These are phyloP conservation scores for Dryobates pubescens DNA, from an alignment of 2,797 vertebrate species.

Conservation along the genomic window DNA sequence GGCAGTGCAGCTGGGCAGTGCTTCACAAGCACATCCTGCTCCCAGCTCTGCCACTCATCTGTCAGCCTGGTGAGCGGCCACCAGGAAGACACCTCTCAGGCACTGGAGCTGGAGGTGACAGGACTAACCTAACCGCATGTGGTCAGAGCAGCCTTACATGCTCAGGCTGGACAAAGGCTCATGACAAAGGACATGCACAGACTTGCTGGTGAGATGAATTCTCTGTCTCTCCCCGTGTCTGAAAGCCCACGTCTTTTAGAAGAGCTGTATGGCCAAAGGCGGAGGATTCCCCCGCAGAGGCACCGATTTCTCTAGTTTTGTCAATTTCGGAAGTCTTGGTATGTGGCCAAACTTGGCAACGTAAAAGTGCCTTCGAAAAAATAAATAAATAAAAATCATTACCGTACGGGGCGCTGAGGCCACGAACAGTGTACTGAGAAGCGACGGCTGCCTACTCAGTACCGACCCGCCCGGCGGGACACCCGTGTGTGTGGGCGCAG, in stretches of 20 bases:
- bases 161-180: not conserved
- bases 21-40: not conserved
- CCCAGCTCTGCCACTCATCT: not conserved
- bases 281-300: not conserved
- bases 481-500: not conserved
- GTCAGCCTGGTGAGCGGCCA: rapidly evolving
- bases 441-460: no score
- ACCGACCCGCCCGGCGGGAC: not conserved
- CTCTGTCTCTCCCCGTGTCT: not conserved
- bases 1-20: not conserved
- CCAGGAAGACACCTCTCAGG: not conserved
- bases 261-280: rapidly evolving
- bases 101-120: not conserved
- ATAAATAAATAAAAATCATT: rapidly evolving
- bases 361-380: not conserved
- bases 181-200: rapidly evolving
- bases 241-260: not conserved
- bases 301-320: rapidly evolving
- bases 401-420: not conserved
- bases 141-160: not conserved
- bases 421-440: rapidly evolving
- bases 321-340: rapidly evolving
- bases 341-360: not conserved
- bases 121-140: rapidly evolving
- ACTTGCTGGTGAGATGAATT: not conserved